phyloP scores from a whole-genome alignment of 2,797 vertebrate genomes.

The Aplochiton taeniatus region DNA sequence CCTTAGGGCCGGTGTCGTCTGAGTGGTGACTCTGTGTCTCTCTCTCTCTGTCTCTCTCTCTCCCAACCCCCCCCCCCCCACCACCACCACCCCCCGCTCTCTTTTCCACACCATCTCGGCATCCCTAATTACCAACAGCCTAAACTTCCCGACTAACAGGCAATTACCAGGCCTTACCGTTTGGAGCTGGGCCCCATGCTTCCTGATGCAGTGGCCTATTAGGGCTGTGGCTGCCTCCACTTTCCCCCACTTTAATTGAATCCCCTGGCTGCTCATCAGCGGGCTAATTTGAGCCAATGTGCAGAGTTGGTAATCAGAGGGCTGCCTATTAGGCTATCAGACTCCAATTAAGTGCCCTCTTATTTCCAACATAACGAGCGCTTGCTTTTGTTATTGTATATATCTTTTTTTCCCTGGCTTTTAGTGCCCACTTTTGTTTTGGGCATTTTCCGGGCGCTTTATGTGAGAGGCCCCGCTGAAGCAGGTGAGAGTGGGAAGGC shows the following conservation, averaged over 20 bases:
- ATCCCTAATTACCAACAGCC: conserved; percentile 71
- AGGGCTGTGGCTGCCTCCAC: conserved; percentile 59
- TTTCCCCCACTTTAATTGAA: conserved; percentile 77
- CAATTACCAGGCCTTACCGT: conserved; percentile 62
- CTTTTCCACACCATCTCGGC: conserved; percentile 43
- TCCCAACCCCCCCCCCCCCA: too few relatives aligned
- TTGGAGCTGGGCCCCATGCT: conserved; percentile 68
- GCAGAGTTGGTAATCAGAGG: conserved; percentile 77
- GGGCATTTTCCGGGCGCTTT: conserved; percentile 23
- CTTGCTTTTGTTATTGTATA: conserved; percentile 69
- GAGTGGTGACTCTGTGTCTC: conserved; percentile 60
- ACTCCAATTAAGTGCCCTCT: conserved; percentile 77
- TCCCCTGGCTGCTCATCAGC: conserved; percentile 81
- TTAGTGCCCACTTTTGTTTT: conserved; percentile 61
- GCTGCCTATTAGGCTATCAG: conserved; percentile 74
- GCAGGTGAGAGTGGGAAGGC: too few relatives aligned
- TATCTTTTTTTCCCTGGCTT: conserved; percentile 20
- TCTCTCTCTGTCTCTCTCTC: too few relatives aligned
- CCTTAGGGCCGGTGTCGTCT: conserved; percentile 39
- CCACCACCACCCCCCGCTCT: too few relatives aligned
- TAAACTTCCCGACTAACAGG: conserved; percentile 77
- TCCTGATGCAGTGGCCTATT: conserved; percentile 74
- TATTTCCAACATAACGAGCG: conserved; percentile 76
- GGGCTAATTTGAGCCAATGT: conserved; percentile 77
- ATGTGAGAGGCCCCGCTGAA: too few relatives aligned